Evolutionary conservation across 2,888 invertebrate species (phyloP).

Genomic region (Chorisops tibialis): DNA sequence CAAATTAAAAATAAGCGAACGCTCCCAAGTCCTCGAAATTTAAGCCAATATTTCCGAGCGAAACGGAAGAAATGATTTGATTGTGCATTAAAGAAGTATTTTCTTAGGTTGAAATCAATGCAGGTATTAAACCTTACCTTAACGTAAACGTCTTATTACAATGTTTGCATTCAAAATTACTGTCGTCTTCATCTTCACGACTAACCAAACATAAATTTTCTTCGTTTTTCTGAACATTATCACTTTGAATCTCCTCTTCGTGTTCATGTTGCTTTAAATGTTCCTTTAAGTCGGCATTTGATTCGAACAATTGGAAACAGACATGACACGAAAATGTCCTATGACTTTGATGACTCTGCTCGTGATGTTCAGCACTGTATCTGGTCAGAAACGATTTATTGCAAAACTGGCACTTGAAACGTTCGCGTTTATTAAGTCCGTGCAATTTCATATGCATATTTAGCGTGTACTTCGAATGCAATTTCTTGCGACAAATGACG

Average conservation of each 20-base stretch:
- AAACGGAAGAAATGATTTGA: too few relatives aligned
- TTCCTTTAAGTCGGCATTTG: background rate
- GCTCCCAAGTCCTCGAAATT: too few relatives aligned
- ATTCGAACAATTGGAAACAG: conserved; percentile 15
- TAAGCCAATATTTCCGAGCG: too few relatives aligned
- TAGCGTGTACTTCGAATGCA: conserved; percentile 9
- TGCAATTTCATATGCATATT: conserved; percentile 4
- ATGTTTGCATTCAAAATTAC: conserved; percentile 27
- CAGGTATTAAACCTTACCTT: conserved; percentile 18
- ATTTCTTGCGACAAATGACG: conserved; percentile 7
- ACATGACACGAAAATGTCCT: background rate
- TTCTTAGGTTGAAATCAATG: too few relatives aligned
- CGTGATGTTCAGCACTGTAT: conserved; percentile 40
- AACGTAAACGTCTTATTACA: conserved; percentile 31
- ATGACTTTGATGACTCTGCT: conserved; percentile 34
- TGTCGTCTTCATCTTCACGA: conserved; percentile 30
- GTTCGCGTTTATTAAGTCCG: background rate
- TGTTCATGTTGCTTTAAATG: background rate
- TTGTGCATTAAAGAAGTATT: too few relatives aligned
- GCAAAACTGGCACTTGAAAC: background rate
- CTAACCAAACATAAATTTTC: conserved; percentile 22
- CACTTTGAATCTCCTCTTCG: too few relatives aligned
- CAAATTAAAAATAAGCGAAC: too few relatives aligned
- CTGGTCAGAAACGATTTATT: background rate
- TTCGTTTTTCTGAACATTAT: background rate